Evolutionary conservation across 2,888 invertebrate genomes (phyloP).

Genomic region (Brachyptera risi): DNA sequence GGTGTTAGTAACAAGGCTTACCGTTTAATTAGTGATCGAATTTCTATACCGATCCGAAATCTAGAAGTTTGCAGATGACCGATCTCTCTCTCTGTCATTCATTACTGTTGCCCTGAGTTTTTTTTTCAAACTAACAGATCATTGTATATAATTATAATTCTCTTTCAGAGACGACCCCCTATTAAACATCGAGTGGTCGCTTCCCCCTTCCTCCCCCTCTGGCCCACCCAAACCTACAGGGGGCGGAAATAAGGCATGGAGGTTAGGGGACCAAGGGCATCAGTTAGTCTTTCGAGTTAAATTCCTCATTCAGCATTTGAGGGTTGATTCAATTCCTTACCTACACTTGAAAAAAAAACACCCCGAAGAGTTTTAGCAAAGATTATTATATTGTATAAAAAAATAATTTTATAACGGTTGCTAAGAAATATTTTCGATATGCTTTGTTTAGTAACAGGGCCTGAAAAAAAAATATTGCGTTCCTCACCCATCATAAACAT

Average conservation of each 20-base stretch:
- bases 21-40: no score
- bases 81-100: no score
- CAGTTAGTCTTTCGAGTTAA: conserved; percentile 29
- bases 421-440: neutral
- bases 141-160: no score
- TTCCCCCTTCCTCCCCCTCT: conserved; percentile 15
- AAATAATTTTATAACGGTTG: neutral
- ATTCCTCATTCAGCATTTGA: conserved; percentile 5
- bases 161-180: neutral
- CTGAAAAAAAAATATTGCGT: no score
- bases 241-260: conserved; percentile 22
- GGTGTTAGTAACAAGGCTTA: no score
- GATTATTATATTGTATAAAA: neutral
- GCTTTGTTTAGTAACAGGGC: neutral
- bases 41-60: no score
- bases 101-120: no score
- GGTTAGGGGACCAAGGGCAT: conserved; percentile 15
- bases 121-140: no score
- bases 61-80: no score
- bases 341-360: conserved; percentile 4
- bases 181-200: conserved; percentile 1
- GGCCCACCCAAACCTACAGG: conserved; percentile 22
- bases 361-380: conserved; percentile 1
- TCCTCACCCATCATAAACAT: no score
- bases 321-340: neutral